Evolutionary conservation across 2,113 vertebrate species (phyloP).

Genomic region (Anguilla japonica): DNA sequence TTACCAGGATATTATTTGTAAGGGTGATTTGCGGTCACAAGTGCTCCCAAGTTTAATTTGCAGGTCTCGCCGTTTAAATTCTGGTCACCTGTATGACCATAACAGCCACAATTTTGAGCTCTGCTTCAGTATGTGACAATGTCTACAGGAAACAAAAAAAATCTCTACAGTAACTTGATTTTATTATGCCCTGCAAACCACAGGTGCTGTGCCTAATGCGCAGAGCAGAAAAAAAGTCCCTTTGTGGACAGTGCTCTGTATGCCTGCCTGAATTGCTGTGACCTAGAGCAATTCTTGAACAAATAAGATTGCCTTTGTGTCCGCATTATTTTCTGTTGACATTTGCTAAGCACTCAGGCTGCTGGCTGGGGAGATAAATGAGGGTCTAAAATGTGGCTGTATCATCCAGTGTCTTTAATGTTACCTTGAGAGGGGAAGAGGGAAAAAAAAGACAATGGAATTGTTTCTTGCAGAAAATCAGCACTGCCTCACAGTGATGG

Average conservation of each 20-base stretch:
- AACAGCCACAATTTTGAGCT: too few relatives aligned
- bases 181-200: slow-evolving; percentile 46
- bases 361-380: slow-evolving; percentile 75
- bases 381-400: slow-evolving; percentile 69
- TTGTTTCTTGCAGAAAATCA: slow-evolving; percentile 56
- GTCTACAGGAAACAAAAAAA: slow-evolving; percentile 35
- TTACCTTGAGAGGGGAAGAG: slow-evolving; percentile 61
- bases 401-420: slow-evolving; percentile 68
- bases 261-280: slow-evolving; percentile 65
- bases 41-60: too few relatives aligned
- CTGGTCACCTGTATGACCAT: too few relatives aligned
- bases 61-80: too few relatives aligned
- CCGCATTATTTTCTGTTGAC: slow-evolving; percentile 80
- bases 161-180: slow-evolving; percentile 43
- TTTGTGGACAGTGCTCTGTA: slow-evolving; percentile 36
- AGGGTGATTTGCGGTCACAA: too few relatives aligned
- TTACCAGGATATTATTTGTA: too few relatives aligned
- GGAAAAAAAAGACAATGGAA: slow-evolving; percentile 43
- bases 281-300: slow-evolving; percentile 78
- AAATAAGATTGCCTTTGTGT: slow-evolving; percentile 79
- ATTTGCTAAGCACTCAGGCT: slow-evolving; percentile 75
- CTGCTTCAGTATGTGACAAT: slow-evolving; percentile 41
- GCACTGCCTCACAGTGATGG: slow-evolving; percentile 54
- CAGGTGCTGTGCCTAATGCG: slow-evolving; percentile 45
- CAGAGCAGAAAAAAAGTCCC: slow-evolving; percentile 31